phyloP scores from a whole-genome alignment of 2,888 invertebrate genomes.

The Parelbella ahira region DNA sequence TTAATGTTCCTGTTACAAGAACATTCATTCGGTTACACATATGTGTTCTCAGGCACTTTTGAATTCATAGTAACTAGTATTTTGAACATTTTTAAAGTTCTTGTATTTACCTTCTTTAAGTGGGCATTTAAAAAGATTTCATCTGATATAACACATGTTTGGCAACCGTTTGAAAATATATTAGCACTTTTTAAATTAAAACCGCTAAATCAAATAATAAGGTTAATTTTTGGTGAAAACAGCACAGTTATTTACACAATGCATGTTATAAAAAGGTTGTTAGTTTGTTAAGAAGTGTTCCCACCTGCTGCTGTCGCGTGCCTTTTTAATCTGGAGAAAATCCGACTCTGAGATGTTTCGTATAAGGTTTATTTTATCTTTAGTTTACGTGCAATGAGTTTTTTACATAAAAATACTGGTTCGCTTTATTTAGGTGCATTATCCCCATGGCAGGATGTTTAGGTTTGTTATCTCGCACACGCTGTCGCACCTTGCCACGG shows the following conservation, averaged over 20 bases:
- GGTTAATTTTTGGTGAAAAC: slow-evolving; percentile 45
- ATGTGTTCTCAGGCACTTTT: too few relatives aligned
- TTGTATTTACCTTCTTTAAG: too few relatives aligned
- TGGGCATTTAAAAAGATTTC: too few relatives aligned
- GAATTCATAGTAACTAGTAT: too few relatives aligned
- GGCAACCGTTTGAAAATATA: too few relatives aligned
- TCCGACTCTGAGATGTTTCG: slow-evolving; percentile 29
- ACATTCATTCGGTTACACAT: slow-evolving; percentile 37
- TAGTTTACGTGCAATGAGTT: slow-evolving; percentile 38
- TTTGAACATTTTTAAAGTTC: too few relatives aligned
- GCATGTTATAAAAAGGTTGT: slow-evolving; percentile 59
- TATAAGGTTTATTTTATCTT: slow-evolving; percentile 33
- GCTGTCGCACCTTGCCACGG: slow-evolving; percentile 66
- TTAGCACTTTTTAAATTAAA: too few relatives aligned
- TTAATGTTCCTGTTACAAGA: slow-evolving; percentile 48
- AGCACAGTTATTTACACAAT: slow-evolving; percentile 57
- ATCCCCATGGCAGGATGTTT: slow-evolving; percentile 73
- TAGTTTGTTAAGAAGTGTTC: slow-evolving; percentile 68
- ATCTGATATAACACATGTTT: too few relatives aligned
- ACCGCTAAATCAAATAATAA: slow-evolving; percentile 32
- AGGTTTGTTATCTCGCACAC: slow-evolving; percentile 74
- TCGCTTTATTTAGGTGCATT: slow-evolving; percentile 55
- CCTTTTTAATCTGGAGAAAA: slow-evolving; percentile 34
- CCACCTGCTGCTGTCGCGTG: slow-evolving; percentile 79
- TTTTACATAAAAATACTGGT: slow-evolving; percentile 65